Evolutionary conservation across 2,888 invertebrate genomes (phyloP), one percentile per base, ranked within the genome.

Genomic region (Lithophane socia): DNA sequence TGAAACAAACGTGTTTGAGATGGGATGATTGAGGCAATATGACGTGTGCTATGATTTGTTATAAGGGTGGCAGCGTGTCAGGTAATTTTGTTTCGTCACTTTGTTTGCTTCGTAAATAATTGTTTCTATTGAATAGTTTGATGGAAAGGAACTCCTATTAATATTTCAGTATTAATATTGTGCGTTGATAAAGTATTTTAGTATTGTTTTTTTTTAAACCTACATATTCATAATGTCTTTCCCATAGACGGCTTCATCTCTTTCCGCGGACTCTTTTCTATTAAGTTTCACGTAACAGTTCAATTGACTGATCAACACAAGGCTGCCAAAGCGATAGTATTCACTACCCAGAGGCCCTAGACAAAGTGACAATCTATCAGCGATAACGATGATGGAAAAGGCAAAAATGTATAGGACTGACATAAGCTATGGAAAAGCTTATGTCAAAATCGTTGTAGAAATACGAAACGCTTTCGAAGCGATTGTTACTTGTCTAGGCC

Each of bases 1-100:
- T 69, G 56, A 77, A 83, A 83, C 83, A 83, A 83, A 83, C 42
- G 68, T 47, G 68, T 64, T 37, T 52, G 72, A 66, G 37, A 60
- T 64, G 54, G 68, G 58, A 80, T 65, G 76, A 80, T 80, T 67
- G 61, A 52, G 77, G 42, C 4, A 47, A 37, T 60, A 16, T 76
- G 80, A 67, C 49, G 58, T 60, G 47, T 64, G 52, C 13, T 21
- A 12, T 71, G 56, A 54, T 58, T 78, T 78, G 63, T 66, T 77
- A 63, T 13, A 8, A 10, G 16, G 21, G 12, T 56, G 56, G 13
- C 4, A 37, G 16, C 12, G 12, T 56, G 63, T 9, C 4, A 37
- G 56, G 29, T 58, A 29, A 60, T 72, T 37, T 56, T 52, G n/a
- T 63, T 52, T 37, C 47, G 52, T 52, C 3, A n/a, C 10, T 24